Conservation (phyloP, 2,113 vertebrate genomes). For the Eupsittula cactorum region DNA sequence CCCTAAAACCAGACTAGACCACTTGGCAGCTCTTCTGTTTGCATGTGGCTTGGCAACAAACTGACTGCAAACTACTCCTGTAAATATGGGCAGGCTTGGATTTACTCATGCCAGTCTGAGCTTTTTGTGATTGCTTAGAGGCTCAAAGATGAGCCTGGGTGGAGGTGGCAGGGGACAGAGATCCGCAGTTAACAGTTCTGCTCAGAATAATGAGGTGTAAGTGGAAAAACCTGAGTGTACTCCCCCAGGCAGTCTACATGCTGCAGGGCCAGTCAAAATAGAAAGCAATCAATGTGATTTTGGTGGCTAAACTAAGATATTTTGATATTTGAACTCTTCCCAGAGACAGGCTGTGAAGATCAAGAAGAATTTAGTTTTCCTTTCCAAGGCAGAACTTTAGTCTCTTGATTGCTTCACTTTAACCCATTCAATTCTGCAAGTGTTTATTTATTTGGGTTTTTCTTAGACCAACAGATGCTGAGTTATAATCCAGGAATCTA, state of each 20-base stretch:
- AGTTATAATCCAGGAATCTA: constrained; percentile 86
- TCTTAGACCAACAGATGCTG: constrained; percentile 83
- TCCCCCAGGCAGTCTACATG: not conserved
- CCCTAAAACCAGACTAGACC: not conserved
- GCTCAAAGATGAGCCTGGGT: not conserved
- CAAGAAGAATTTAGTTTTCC: not conserved
- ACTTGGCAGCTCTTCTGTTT: not conserved
- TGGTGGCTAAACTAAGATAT: not conserved
- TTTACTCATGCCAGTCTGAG: not conserved
- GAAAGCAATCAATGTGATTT: not conserved
- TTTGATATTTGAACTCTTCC: not conserved
- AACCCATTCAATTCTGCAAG: not conserved
- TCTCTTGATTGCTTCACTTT: not conserved
- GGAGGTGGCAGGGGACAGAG: not conserved
- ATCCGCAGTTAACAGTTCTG: not conserved
- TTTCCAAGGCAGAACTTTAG: not conserved
- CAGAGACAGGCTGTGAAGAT: not conserved
- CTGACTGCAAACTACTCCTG: not conserved
- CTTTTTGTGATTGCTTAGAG: not conserved
- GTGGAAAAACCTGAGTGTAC: not conserved
- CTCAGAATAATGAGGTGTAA: not conserved
- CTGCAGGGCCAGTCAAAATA: not conserved
- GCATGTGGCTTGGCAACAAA: not conserved
- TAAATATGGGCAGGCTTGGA: not conserved
- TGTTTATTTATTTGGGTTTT: not conserved